Conservation (phyloP, 2,888 invertebrate species). For the Iphiclides podalirius region DNA sequence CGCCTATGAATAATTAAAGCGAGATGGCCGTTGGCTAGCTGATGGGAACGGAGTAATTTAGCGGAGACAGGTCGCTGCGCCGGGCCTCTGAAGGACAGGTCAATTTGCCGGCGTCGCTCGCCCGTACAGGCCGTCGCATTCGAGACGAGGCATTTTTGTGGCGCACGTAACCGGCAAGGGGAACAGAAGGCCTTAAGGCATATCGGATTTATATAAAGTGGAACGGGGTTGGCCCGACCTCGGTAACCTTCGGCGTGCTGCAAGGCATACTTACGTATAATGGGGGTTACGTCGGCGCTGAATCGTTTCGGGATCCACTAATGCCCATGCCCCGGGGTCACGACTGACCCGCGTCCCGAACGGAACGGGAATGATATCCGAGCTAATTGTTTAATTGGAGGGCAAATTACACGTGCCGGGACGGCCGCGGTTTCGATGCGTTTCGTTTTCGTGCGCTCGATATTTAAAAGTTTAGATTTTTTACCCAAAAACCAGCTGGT, state of each 20-base stretch:
- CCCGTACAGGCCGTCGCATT: slow-evolving; percentile 29
- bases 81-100: slow-evolving; percentile 68
- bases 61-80: slow-evolving; percentile 69
- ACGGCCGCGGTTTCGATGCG: no score
- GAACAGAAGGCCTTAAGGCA: no score
- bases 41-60: slow-evolving; percentile 76
- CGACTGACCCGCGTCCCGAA: slow-evolving; percentile 53
- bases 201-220: slow-evolving; percentile 49
- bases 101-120: slow-evolving; percentile 71
- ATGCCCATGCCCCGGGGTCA: slow-evolving; percentile 67
- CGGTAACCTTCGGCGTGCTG: slow-evolving; percentile 63
- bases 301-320: slow-evolving; percentile 63
- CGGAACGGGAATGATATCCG: slow-evolving; percentile 70
- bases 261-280: slow-evolving; percentile 75
- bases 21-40: slow-evolving; percentile 78
- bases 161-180: slow-evolving; percentile 41
- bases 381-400: slow-evolving; percentile 77
- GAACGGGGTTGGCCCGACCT: slow-evolving; percentile 52
- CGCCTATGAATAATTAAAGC: slow-evolving; percentile 79
- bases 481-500: no score
- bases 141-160: slow-evolving; percentile 24
- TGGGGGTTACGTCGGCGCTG: slow-evolving; percentile 62
- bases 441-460: no score
- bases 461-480: no score
- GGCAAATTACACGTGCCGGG: slow-evolving; percentile 67